Percentiles rank a stretch among this genome's conserved stretches.
phyloP scores from a whole-genome alignment of 2,888 invertebrate genomes.

The Papilio elwesi region DNA sequence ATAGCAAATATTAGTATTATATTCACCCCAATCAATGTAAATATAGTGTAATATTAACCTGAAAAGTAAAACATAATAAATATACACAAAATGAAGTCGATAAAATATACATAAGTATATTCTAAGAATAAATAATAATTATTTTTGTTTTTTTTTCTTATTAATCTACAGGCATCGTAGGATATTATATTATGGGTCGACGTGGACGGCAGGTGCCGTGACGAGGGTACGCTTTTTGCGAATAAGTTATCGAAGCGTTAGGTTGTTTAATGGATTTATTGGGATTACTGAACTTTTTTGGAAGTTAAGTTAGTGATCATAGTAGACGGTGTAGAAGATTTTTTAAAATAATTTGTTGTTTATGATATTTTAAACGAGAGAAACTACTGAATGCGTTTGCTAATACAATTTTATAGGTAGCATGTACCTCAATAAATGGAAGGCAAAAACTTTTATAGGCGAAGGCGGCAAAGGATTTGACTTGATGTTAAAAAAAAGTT shows the following conservation, averaged over 20 bases:
- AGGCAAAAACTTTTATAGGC: too few species aligned
- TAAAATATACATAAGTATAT: too few species aligned
- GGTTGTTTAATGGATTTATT: constrained; percentile 35
- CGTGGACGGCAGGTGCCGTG: constrained; percentile 63
- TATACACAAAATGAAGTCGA: too few species aligned
- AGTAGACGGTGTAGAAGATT: background rate
- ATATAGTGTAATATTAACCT: too few species aligned
- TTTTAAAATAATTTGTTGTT: background rate
- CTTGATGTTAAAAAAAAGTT: too few species aligned
- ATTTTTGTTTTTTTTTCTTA: constrained; percentile 6
- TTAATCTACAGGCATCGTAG: constrained; percentile 44
- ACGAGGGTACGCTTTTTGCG: constrained; percentile 60
- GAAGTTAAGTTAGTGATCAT: background rate
- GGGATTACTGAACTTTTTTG: constrained; percentile 17
- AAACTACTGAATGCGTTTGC: background rate
- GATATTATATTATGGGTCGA: constrained; percentile 61
- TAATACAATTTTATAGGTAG: background rate
- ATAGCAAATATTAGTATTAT: too few species aligned
- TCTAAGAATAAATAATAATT: background rate
- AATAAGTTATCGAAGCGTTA: constrained; percentile 51
- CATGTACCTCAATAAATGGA: too few species aligned
- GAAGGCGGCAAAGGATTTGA: too few species aligned
- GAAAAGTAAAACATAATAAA: too few species aligned
- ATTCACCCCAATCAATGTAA: too few species aligned
- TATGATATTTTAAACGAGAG: background rate